phyloP scores from a whole-genome alignment of 2,797 vertebrate genomes.

The Chloroceryle inda region DNA sequence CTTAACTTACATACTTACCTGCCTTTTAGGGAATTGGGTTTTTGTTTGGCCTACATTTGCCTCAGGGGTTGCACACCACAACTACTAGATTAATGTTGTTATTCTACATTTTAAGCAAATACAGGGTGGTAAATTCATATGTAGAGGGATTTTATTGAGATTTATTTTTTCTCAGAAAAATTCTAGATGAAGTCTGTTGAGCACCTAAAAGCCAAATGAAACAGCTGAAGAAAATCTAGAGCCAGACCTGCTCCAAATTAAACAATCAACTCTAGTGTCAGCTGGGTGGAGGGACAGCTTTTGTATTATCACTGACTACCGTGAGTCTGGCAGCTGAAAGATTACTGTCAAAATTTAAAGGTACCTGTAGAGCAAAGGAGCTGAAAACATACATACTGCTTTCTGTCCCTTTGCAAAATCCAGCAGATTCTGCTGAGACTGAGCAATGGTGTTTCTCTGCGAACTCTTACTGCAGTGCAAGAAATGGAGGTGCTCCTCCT shows the following conservation, averaged over 20 bases:
- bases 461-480: not conserved
- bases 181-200: not conserved
- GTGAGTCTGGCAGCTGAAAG: not conserved
- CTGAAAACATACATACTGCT: not conserved
- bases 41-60: not conserved
- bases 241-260: not conserved
- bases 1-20: not conserved
- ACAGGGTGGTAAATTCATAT: not conserved
- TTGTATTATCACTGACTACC: rapidly evolving
- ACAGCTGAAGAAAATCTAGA: not conserved
- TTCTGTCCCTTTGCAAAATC: not conserved
- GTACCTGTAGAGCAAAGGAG: not conserved
- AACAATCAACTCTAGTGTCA: not conserved
- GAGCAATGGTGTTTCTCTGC: not conserved
- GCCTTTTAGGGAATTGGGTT: not conserved
- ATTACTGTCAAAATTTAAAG: not conserved
- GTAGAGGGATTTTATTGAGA: not conserved
- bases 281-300: not conserved
- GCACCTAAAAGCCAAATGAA: not conserved
- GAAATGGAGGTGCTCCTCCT: not conserved
- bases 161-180: not conserved
- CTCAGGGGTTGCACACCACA: not conserved
- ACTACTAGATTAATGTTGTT: not conserved
- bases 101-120: not conserved
- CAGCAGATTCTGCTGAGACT: too few relatives aligned